Evolutionary conservation across 37 sponge, comb jelly and placozoan species (phyloP), one percentile per base, ranked within the genome.

Genomic region (Haliclona indistincta): DNA sequence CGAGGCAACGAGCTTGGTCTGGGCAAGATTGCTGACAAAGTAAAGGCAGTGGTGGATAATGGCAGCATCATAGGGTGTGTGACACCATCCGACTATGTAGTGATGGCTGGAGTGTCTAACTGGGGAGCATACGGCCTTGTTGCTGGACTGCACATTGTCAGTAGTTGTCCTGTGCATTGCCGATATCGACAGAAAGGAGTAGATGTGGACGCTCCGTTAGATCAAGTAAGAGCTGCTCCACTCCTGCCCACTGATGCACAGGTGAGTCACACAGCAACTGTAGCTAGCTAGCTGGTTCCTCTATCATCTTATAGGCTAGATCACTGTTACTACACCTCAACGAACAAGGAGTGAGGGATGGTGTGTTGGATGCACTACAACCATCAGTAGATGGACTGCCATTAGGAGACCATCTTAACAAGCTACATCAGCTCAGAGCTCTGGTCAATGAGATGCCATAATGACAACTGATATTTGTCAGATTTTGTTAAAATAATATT

Each of bases 1-100:
- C 92, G 97, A 20, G 97, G 97, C 13, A 97, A 97, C 81, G 97
- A 97, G 68, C 58, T 94, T n/a, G 97, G 97, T 1, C 80, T 97
- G 86, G 97, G 94, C 0, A 93, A 93, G 72, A 84, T 93, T 1
- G 28, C 39, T 22, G 72, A 84, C 1, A 32, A 63, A 26, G 89
- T 88, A 8, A 63, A 28, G 33, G 15, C 71, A 49, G 42, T 77
- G 30, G 82, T 94, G 22, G 35, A 56, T 1, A 17, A 45, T 28
- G 92, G 92, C 8, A 75, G 42, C 19, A 34, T 13, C 32, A 94
- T 91, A 8, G 94, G 82, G 1, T 83, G 84, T 64, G 64, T 25
- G 7, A 77, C 76, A 3, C 17, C 82, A 1, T 41, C 86, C 29
- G 92, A 93, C 67, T 74, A 56, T 45, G 75, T 91, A 25, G 54